phyloP scores from a whole-genome alignment of 2,888 invertebrate genomes.

The Didymodactylos carnosus region DNA sequence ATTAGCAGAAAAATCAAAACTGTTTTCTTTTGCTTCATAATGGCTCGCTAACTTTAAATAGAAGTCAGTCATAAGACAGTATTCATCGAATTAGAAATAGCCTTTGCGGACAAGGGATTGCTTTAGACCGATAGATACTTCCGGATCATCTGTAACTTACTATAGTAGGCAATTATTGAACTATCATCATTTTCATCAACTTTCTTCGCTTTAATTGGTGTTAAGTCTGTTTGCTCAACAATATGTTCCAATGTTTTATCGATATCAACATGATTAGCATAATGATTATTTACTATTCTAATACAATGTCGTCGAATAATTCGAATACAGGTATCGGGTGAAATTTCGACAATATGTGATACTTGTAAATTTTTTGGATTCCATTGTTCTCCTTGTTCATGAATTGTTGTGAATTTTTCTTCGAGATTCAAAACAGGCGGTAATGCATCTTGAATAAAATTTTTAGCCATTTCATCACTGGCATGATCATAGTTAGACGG shows the following conservation, averaged over 20 bases:
- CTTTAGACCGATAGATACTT: no score
- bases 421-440: conserved; percentile 50
- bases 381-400: conserved; percentile 52
- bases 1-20: conserved; percentile 53
- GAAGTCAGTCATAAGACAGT: no score
- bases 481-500: conserved; percentile 48
- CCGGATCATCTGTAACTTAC: no score
- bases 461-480: conserved; percentile 64
- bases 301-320: conserved; percentile 36
- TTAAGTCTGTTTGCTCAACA: no score
- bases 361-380: conserved; percentile 42
- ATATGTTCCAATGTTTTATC: not conserved
- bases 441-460: conserved; percentile 62
- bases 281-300: conserved; percentile 18
- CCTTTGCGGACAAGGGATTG: no score
- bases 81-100: no score
- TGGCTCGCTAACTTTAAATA: no score
- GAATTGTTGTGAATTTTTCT: conserved; percentile 51
- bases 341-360: conserved; percentile 46
- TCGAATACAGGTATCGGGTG: conserved; percentile 44
- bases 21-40: conserved; percentile 40
- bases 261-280: not conserved
- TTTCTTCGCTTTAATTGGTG: no score
- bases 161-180: conserved; percentile 3
- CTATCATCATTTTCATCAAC: not conserved